Evolutionary conservation across 2,888 invertebrate genomes (phyloP), one percentile per base, ranked within the genome.

Genomic region (Dichetophora obliterata): DNA sequence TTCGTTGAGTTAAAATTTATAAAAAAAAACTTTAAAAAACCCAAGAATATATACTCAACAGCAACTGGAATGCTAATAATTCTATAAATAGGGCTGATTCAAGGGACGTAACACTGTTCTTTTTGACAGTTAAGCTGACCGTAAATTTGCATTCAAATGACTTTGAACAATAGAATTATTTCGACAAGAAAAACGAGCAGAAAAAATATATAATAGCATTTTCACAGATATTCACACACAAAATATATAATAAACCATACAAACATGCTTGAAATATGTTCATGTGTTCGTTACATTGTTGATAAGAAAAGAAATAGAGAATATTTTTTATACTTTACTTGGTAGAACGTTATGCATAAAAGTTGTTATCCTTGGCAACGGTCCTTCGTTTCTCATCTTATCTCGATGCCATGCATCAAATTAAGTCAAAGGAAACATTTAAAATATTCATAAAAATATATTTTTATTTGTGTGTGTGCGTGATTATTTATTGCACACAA

Each of bases 101-200:
- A 37, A 54, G 22, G 37, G 31, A 34, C 52, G 11, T 22, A 34
- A 27, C 19, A 31, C 22, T 22, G 31, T 65, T 34, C 34, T 76
- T 77, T 78, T 81, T 82, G 85, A 82, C 85, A 84, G 82, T 83
- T 85, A 83, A 84, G 84, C 85, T 85, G 85, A 82, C 85, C 85
- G 84, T 85, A 83, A 82, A 85, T 85, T 85, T 85, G 81, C 85
- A 84, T 85, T 82, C 81, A 83, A 82, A 85, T 83, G 73, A 75
- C 72, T 59, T 31, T 50, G 57, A 81, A 76, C 43, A 59, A 68
- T 76, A 57, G 65, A 76, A 77, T 54, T 6, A 9, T 3, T n/a
- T 1, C 1, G 14, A 27, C 68, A 50, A 68, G 14, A 68, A 50
- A 34, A 48, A 16, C 11, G 16, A 50, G 16, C 16, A 50, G 8